Evolutionary conservation across 2,113 vertebrate species (phyloP).

Genomic region (Micromys minutus): DNA sequence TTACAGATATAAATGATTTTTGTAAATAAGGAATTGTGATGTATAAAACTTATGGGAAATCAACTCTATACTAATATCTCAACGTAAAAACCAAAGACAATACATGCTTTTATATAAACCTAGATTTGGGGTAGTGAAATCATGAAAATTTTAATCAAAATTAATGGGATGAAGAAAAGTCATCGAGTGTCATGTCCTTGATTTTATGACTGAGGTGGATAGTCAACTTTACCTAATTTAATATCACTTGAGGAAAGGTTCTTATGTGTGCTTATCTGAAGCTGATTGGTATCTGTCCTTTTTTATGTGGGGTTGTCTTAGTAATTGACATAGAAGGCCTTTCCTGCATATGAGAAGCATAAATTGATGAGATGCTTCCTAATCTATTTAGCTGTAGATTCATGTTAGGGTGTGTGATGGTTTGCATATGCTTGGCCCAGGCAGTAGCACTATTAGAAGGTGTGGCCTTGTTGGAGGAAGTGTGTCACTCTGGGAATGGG

Average conservation of each 20-base stretch:
- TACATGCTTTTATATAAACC: neutral
- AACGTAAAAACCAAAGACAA: neutral
- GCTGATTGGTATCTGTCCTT: neutral
- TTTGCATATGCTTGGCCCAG: too few relatives aligned
- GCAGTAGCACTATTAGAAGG: too few relatives aligned
- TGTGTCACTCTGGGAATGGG: too few relatives aligned
- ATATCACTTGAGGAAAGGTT: neutral
- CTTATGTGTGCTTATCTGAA: neutral
- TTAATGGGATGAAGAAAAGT: neutral
- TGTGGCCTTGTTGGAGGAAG: too few relatives aligned
- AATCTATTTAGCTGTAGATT: neutral
- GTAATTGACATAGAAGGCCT: neutral
- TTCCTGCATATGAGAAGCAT: neutral
- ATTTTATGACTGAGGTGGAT: neutral
- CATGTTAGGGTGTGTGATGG: too few relatives aligned
- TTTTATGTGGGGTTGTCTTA: neutral
- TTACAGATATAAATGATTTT: neutral
- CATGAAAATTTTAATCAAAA: neutral
- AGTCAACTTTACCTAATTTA: neutral
- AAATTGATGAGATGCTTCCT: neutral
- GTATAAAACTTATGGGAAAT: neutral
- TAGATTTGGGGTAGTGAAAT: neutral
- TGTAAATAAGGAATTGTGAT: neutral
- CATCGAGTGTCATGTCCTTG: neutral
- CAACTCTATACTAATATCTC: neutral